Conservation (phyloP, 2,888 invertebrate species). For the Callyntrura guangdongensis region DNA sequence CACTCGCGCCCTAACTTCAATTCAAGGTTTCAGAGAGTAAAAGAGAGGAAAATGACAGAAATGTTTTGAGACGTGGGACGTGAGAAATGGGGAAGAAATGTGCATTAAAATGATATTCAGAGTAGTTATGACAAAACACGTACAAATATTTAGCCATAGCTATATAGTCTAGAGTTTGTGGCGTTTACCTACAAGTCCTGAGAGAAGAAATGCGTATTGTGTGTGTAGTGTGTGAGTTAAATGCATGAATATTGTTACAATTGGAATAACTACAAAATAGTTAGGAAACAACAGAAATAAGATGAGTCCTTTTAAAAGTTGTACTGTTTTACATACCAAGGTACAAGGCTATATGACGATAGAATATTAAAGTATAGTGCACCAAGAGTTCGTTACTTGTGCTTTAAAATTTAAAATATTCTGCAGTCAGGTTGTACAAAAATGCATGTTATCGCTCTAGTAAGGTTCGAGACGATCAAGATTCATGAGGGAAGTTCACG, state of each 20-base stretch:
- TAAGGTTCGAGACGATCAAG: conserved; percentile 35
- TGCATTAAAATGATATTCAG: conserved; percentile 66
- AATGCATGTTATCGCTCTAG: conserved; percentile 28
- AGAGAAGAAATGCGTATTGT: no score
- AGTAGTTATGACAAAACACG: conserved; percentile 62
- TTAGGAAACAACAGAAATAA: no score
- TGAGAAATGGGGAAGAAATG: conserved; percentile 56
- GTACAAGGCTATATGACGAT: no score
- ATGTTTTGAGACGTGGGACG: conserved; percentile 62
- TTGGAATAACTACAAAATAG: neutral
- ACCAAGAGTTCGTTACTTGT: neutral
- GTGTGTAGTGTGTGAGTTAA: no score
- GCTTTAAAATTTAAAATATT: neutral
- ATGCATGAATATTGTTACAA: no score
- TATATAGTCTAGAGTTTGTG: neutral
- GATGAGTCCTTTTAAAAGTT: neutral
- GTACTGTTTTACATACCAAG: no score
- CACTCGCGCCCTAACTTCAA: neutral
- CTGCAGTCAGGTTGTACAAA: neutral
- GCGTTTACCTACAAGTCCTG: neutral
- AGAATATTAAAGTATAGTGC: no score
- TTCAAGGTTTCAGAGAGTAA: conserved; percentile 32
- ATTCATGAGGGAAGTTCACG: conserved; percentile 41
- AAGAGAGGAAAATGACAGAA: conserved; percentile 44
- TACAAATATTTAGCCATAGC: conserved; percentile 11